Conservation (phyloP, 1,140 invertebrate genomes). For the Brachionus sp. region DNA sequence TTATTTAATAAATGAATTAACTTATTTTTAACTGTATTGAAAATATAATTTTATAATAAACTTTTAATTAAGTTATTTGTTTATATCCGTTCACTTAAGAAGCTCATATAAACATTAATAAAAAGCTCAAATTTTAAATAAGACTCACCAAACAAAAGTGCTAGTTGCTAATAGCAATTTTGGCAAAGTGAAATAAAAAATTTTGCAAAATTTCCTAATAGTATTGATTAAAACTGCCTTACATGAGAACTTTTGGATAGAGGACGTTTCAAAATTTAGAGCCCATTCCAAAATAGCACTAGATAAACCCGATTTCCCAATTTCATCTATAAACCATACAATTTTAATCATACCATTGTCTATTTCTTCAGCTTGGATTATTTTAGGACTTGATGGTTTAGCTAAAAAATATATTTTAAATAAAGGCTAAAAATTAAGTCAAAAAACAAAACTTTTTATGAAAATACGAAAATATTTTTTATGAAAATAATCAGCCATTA, state of each 20-base stretch:
- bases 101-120: background rate
- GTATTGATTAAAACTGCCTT: background rate
- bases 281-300: background rate
- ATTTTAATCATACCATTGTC: background rate
- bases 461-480: background rate
- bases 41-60: background rate
- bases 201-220: background rate
- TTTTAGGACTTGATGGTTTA: background rate
- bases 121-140: background rate
- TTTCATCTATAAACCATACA: constrained; percentile 10
- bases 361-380: background rate
- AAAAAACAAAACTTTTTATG: background rate
- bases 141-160: background rate
- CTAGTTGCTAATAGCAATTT: background rate
- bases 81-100: background rate
- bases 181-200: background rate
- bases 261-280: background rate
- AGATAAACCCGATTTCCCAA: background rate
- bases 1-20: background rate
- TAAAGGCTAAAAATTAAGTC: background rate
- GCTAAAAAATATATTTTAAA: background rate
- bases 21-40: background rate
- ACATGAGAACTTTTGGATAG: background rate
- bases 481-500: background rate
- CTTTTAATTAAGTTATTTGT: background rate